Conservation (phyloP, 2,888 invertebrate genomes). For the Tuberolachnus salignus region DNA sequence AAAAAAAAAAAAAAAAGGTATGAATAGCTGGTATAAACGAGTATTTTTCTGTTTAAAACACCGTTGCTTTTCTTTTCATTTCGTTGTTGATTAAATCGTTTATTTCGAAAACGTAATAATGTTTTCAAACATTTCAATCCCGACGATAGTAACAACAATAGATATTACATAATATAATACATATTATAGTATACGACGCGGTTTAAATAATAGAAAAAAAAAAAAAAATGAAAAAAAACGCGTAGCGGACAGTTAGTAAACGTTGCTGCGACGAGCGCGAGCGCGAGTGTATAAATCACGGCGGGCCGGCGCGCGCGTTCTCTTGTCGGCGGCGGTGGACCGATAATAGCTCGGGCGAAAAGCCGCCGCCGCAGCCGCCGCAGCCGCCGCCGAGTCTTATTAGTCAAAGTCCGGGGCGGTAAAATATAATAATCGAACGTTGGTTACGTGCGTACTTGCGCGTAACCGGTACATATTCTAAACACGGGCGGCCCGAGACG, state of each 20-base stretch:
- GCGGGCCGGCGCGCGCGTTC: not conserved
- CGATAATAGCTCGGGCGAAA: constrained; percentile 35
- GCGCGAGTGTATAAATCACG: constrained; percentile 41
- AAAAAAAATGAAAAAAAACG: constrained; percentile 1
- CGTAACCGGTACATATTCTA: not conserved
- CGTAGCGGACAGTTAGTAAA: not conserved
- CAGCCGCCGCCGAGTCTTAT: constrained; percentile 32
- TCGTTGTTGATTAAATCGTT: no score
- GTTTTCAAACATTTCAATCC: no score
- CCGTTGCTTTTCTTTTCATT: no score
- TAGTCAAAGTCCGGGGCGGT: constrained; percentile 38
- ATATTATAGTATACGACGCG: no score
- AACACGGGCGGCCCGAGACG: not conserved
- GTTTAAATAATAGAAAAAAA: not conserved
- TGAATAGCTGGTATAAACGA: no score
- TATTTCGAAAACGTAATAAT: no score
- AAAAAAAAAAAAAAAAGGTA: no score
- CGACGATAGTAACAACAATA: no score
- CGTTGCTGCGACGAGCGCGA: not conserved
- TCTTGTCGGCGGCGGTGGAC: constrained; percentile 14
- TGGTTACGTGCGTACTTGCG: not conserved
- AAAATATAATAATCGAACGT: constrained; percentile 52
- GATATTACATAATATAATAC: no score
- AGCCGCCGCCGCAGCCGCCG: not conserved
- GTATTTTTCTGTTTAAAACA: no score